Evolutionary conservation across 2,888 invertebrate species (phyloP).

Genomic region (Drosophila multiciliata): DNA sequence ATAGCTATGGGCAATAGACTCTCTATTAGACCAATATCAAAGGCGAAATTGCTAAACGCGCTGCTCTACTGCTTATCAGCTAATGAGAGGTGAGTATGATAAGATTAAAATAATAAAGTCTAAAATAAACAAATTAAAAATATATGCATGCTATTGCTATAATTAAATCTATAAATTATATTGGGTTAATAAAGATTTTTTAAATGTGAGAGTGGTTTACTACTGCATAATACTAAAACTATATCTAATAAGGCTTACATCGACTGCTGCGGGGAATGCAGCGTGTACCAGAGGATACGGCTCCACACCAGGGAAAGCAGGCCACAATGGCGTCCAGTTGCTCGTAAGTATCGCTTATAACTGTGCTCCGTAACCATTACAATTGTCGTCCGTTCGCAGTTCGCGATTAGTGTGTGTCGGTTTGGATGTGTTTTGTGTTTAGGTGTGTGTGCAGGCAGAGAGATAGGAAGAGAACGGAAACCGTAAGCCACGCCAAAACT

Average conservation of each 20-base stretch:
- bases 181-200: background rate
- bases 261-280: slow-evolving; percentile 88
- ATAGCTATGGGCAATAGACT: slow-evolving; percentile 86
- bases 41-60: slow-evolving; percentile 9
- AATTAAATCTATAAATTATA: slow-evolving; percentile 6
- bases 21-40: slow-evolving; percentile 56
- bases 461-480: slow-evolving; percentile 64
- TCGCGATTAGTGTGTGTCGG: slow-evolving; percentile 4
- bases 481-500: slow-evolving; percentile 70
- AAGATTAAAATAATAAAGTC: slow-evolving; percentile 13
- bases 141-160: slow-evolving; percentile 26
- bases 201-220: background rate
- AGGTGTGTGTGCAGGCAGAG: slow-evolving; percentile 48
- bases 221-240: background rate
- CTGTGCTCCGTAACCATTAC: slow-evolving; percentile 64
- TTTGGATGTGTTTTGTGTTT: slow-evolving; percentile 27
- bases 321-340: slow-evolving; percentile 91
- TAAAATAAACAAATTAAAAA: slow-evolving; percentile 28
- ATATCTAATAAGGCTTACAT: slow-evolving; percentile 86
- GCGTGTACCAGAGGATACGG: slow-evolving; percentile 87
- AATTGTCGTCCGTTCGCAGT: slow-evolving; percentile 38
- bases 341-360: slow-evolving; percentile 89
- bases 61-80: slow-evolving; percentile 18
- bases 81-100: slow-evolving; percentile 6
- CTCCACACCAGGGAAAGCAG: slow-evolving; percentile 91